A percentile compares a stretch with the other conserved stretches of the same genome.
These are phyloP conservation scores for Silurus aristotelis DNA, from an alignment of 2,797 vertebrate genomes.

Conservation along the genomic window DNA sequence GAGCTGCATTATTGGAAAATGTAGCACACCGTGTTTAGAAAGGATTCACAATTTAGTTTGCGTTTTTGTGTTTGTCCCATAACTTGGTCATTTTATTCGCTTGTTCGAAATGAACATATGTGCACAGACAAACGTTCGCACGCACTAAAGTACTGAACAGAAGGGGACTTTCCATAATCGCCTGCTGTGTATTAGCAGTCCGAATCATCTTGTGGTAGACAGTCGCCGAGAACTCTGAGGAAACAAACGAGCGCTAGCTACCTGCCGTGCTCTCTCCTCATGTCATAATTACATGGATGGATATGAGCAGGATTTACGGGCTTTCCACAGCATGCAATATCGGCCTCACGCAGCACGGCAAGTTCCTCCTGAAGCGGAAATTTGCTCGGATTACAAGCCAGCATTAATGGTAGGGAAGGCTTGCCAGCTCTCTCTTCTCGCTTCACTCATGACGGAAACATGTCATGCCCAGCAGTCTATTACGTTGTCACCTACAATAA, in stretches of 20 bases:
- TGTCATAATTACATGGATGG: conserved; percentile 45
- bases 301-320: conserved; percentile 45
- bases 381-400: conserved; percentile 38
- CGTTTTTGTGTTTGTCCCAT: neutral
- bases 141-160: neutral
- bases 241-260: conserved; percentile 10
- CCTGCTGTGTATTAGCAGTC: neutral
- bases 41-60: neutral
- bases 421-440: conserved; percentile 30
- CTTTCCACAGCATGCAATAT: conserved; percentile 41
- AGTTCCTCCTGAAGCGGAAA: conserved; percentile 37
- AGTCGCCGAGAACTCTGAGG: neutral
- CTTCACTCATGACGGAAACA: conserved; percentile 19
- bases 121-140: neutral
- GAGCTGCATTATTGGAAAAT: neutral
- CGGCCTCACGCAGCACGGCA: conserved; percentile 11
- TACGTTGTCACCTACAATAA: conserved; percentile 3
- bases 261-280: conserved; percentile 25
- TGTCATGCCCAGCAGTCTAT: neutral
- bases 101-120: too few relatives aligned
- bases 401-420: conserved; percentile 40
- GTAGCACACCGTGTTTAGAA: neutral
- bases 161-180: neutral
- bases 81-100: neutral
- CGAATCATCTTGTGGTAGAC: neutral